These are phyloP conservation scores for Pipa parva DNA, from an alignment of 2,113 vertebrate genomes.

Conservation along the genomic window DNA sequence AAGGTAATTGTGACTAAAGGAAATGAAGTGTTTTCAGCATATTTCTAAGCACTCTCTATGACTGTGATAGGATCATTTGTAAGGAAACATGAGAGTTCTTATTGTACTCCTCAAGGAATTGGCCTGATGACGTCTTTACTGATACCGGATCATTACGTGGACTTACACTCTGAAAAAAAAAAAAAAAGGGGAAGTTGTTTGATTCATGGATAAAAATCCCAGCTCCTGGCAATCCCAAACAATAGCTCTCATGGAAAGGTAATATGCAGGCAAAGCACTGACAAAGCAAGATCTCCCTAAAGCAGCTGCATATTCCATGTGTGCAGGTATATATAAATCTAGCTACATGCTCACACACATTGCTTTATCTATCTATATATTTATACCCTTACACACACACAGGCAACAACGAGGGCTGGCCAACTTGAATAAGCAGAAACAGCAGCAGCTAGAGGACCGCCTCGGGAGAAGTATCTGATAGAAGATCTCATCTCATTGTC, in stretches of 20 bases:
- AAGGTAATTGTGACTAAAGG: constrained; percentile 45
- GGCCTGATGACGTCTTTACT: constrained; percentile 92
- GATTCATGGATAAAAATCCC: constrained; percentile 89
- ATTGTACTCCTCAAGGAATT: constrained; percentile 91
- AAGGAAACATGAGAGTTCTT: constrained; percentile 81
- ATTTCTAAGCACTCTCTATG: constrained; percentile 77
- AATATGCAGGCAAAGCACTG: constrained; percentile 78
- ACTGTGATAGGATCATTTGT: constrained; percentile 84
- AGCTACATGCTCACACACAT: constrained; percentile 45
- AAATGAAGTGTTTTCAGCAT: constrained; percentile 59
- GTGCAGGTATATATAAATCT: constrained; percentile 37
- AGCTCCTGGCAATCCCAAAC: constrained; percentile 74
- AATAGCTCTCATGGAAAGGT: constrained; percentile 78
- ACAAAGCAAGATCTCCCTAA: constrained; percentile 60
- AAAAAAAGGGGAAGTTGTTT: constrained; percentile 69
- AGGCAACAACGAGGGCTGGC: constrained; percentile 65
- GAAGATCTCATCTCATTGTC: constrained; percentile 67
- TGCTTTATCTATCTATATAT: constrained; percentile 43
- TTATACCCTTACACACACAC: constrained; percentile 58
- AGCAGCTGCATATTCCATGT: constrained; percentile 62
- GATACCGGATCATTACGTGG: constrained; percentile 90
- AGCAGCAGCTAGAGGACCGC: constrained; percentile 68
- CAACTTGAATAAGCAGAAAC: constrained; percentile 62
- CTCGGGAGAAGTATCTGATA: constrained; percentile 68
- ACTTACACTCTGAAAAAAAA: constrained; percentile 52